phyloP scores from a whole-genome alignment of 2,113 vertebrate species.

The Bagarius yarrelli region DNA sequence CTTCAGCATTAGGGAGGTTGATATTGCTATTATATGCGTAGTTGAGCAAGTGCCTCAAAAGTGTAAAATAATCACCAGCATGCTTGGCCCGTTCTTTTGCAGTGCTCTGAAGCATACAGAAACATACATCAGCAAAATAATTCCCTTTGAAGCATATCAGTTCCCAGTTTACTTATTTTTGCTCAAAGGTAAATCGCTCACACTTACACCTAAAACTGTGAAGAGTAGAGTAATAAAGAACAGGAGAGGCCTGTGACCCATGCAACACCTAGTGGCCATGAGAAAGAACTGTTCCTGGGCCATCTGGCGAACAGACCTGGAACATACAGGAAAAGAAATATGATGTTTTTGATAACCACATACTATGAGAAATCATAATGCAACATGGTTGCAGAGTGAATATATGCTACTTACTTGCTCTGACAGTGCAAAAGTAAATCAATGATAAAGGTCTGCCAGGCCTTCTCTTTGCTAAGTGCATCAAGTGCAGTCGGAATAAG shows the following conservation, averaged over 20 bases:
- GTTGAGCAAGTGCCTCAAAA: slow-evolving; percentile 93
- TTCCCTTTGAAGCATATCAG: neutral
- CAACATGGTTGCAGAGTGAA: neutral
- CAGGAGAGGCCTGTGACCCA: slow-evolving; percentile 96
- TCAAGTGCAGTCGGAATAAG: slow-evolving; percentile 96
- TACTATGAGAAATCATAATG: too few relatives aligned
- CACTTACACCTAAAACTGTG: slow-evolving; percentile 90
- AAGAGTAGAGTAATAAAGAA: slow-evolving; percentile 99
- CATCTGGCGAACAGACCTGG: slow-evolving; percentile 95
- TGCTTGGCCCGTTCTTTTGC: slow-evolving; percentile 96
- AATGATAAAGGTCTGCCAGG: slow-evolving; percentile 98
- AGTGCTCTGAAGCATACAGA: slow-evolving; percentile 78
- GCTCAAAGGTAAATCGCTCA: neutral
- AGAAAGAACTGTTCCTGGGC: slow-evolving; percentile 98
- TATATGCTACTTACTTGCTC: slow-evolving; percentile 85
- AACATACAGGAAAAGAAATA: slow-evolving; percentile 14
- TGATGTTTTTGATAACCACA: too few relatives aligned
- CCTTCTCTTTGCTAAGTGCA: slow-evolving; percentile 97
- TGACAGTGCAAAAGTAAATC: slow-evolving; percentile 96
- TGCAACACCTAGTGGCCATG: slow-evolving; percentile 98
- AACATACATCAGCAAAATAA: neutral
- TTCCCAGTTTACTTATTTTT: neutral
- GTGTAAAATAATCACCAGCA: slow-evolving; percentile 95
- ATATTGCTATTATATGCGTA: slow-evolving; percentile 99
- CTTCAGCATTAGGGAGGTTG: slow-evolving; percentile 97